Percentiles rank a stretch among this genome's conserved stretches.
Evolutionary conservation across 1,140 invertebrate species (phyloP).

Genomic region (Cydia splendana): DNA sequence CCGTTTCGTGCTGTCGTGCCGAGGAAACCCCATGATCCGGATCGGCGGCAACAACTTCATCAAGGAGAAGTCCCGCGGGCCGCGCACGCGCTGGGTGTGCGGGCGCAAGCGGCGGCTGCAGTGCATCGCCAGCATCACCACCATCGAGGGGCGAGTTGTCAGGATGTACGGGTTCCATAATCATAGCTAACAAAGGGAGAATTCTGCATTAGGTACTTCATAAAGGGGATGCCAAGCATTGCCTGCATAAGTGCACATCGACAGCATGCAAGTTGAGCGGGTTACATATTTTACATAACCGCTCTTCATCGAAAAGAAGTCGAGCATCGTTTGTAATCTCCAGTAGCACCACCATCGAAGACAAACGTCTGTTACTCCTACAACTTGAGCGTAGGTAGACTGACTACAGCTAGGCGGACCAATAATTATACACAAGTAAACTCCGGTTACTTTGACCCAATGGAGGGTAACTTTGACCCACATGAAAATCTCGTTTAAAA

Average conservation of each 20-base stretch:
- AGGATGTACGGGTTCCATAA: slow-evolving; percentile 56
- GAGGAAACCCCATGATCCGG: slow-evolving; percentile 60
- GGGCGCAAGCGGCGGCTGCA: slow-evolving; percentile 52
- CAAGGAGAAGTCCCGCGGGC: slow-evolving; percentile 46
- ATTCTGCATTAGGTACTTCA: background rate
- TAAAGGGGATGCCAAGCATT: background rate
- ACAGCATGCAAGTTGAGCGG: no score
- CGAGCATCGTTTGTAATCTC: no score
- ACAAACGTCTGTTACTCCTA: no score
- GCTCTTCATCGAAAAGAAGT: no score
- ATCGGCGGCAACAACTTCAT: slow-evolving; percentile 58
- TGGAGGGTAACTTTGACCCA: no score
- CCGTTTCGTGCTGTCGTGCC: slow-evolving; percentile 50
- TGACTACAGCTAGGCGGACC: no score
- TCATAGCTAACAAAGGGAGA: slow-evolving; percentile 40
- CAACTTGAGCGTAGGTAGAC: no score
- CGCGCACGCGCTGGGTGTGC: slow-evolving; percentile 57
- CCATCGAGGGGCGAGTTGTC: slow-evolving; percentile 47
- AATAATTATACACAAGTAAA: no score
- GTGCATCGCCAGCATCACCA: slow-evolving; percentile 56
- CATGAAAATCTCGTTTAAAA: no score
- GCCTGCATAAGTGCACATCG: background rate
- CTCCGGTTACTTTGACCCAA: no score
- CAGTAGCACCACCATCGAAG: no score
- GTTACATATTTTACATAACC: no score